Percentiles rank a stretch among this genome's conserved stretches.
phyloP scores from a whole-genome alignment of 2,797 vertebrate genomes.

The Tokudaia muenninki region DNA sequence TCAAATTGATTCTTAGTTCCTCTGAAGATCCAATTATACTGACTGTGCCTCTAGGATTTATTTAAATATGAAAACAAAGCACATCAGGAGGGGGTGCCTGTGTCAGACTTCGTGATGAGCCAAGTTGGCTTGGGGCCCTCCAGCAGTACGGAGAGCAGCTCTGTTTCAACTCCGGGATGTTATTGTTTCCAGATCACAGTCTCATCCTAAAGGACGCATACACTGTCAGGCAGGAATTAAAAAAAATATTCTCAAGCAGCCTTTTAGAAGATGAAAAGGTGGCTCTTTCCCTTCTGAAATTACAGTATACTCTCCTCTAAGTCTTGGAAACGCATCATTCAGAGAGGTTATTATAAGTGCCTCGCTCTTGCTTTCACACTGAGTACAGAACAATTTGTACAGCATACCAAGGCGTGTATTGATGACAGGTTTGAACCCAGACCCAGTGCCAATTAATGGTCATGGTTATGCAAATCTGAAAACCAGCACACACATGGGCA shows the following conservation, averaged over 20 bases:
- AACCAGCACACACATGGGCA: not conserved
- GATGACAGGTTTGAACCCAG: not conserved
- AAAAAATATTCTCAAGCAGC: conserved; percentile 26
- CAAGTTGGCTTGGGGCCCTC: conserved; percentile 31
- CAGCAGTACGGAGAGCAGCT: not conserved
- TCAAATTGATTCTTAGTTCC: conserved; percentile 46
- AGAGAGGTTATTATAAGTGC: not conserved
- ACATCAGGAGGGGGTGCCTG: not conserved
- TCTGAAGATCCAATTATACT: conserved; percentile 64
- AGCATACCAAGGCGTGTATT: not conserved
- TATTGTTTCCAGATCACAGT: conserved; percentile 66
- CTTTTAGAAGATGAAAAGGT: conserved; percentile 57
- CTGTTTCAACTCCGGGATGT: not conserved
- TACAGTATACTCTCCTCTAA: not conserved
- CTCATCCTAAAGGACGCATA: not conserved
- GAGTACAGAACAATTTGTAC: not conserved
- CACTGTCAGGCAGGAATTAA: conserved; percentile 56
- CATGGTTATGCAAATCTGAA: not conserved
- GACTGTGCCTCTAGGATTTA: conserved; percentile 58
- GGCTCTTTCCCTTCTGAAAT: conserved; percentile 51
- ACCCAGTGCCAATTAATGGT: not conserved
- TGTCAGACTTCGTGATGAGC: conserved; percentile 22
- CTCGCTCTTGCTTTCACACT: not conserved
- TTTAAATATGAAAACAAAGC: conserved; percentile 74
- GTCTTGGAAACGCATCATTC: conserved; percentile 51